phyloP scores from a whole-genome alignment of 2,797 vertebrate genomes.

The Chaunax sp. region DNA sequence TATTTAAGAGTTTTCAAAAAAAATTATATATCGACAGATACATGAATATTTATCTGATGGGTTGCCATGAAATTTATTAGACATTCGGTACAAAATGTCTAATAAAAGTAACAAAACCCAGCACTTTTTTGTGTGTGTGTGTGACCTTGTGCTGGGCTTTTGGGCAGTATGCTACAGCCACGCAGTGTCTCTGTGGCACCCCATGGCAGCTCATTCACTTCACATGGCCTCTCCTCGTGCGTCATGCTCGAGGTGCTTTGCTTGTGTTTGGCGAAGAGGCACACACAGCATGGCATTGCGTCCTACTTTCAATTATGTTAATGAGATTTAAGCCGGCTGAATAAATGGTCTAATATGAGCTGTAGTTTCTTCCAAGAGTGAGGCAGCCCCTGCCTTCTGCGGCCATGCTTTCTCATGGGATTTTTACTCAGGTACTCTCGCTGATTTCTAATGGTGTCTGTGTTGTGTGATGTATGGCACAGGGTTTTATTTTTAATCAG shows the following conservation, averaged over 20 bases:
- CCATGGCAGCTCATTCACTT: conserved; percentile 32
- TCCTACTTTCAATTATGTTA: conserved; percentile 32
- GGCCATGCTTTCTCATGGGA: conserved; percentile 86
- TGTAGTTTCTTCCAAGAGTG: conserved; percentile 86
- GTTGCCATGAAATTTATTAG: neutral
- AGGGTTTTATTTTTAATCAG: neutral
- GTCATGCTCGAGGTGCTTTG: conserved; percentile 22
- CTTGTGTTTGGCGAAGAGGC: conserved; percentile 19
- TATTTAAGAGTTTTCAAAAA: neutral
- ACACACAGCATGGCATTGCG: conserved; percentile 64
- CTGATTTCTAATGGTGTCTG: conserved; percentile 63
- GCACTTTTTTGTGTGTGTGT: neutral
- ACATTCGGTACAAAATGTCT: too few relatives aligned
- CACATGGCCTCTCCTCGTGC: conserved; percentile 8
- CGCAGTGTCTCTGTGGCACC: conserved; percentile 15
- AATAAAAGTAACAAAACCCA: too few relatives aligned
- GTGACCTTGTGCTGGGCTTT: conserved; percentile 20
- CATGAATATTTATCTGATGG: neutral
- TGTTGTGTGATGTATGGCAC: conserved; percentile 41
- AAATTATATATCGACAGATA: neutral
- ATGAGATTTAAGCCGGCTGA: conserved; percentile 59
- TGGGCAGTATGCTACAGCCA: conserved; percentile 1
- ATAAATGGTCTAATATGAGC: conserved; percentile 81
- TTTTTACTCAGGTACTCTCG: conserved; percentile 84
- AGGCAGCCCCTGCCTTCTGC: conserved; percentile 81